Conservation (phyloP, 2,113 vertebrate species). For the Pygoscelis adeliae region DNA sequence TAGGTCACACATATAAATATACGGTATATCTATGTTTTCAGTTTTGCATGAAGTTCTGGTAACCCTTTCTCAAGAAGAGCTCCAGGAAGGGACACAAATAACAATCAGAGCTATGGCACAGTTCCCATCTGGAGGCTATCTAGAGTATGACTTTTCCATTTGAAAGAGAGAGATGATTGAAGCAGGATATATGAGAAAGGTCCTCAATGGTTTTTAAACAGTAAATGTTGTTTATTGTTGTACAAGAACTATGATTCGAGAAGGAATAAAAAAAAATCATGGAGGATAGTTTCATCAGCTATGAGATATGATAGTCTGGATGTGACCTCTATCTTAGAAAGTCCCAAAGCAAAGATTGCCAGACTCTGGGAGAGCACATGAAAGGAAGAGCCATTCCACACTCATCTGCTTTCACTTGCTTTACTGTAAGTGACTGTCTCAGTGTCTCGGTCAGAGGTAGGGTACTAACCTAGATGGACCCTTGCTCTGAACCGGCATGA, state of each 20-base stretch:
- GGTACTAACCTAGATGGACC: neutral
- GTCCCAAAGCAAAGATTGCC: neutral
- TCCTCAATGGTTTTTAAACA: neutral
- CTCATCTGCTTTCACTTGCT: neutral
- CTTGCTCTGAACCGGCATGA: neutral
- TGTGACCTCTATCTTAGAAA: neutral
- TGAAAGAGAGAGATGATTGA: neutral
- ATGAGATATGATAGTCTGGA: neutral
- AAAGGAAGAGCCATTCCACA: neutral
- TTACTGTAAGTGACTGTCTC: neutral
- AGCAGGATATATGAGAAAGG: neutral
- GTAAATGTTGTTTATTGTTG: neutral
- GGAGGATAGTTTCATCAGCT: neutral
- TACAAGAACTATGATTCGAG: neutral
- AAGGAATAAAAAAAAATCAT: neutral
- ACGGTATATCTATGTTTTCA: neutral
- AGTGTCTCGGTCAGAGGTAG: neutral
- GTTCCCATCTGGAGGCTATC: neutral
- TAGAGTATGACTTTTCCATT: neutral
- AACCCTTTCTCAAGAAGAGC: neutral
- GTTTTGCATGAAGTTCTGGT: neutral
- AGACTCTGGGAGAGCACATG: neutral
- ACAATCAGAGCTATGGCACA: neutral
- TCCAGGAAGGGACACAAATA: neutral
- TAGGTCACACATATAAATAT: neutral